Evolutionary conservation across 1,140 invertebrate species (phyloP).

Genomic region (Drosophila lacertosa): DNA sequence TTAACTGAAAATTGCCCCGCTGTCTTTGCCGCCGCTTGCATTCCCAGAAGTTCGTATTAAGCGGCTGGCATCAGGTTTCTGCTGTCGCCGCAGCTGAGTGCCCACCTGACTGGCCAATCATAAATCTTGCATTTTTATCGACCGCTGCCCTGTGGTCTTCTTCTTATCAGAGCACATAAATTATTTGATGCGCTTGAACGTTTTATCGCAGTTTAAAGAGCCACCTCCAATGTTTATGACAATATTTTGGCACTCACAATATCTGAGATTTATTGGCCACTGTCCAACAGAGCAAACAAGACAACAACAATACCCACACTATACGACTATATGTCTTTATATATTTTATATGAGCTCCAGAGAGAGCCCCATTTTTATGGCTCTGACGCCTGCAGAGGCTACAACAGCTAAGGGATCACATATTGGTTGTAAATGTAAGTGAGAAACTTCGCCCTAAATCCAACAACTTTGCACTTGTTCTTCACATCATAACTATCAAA

Average conservation of each 20-base stretch:
- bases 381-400: slow-evolving; percentile 16
- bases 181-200: slow-evolving; percentile 77
- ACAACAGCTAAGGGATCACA: not conserved
- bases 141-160: slow-evolving; percentile 39
- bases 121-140: slow-evolving; percentile 42
- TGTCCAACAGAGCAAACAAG: slow-evolving; percentile 48
- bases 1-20: slow-evolving; percentile 22
- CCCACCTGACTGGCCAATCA: slow-evolving; percentile 21
- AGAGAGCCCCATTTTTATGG: slow-evolving; percentile 44
- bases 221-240: slow-evolving; percentile 66
- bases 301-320: slow-evolving; percentile 2
- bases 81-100: not conserved
- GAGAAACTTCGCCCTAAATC: slow-evolving; percentile 29
- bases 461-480: slow-evolving; percentile 1
- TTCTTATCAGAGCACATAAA: slow-evolving; percentile 66
- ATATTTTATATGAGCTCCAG: slow-evolving; percentile 52
- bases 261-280: slow-evolving; percentile 69
- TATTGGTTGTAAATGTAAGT: slow-evolving; percentile 2
- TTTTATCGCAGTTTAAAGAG: slow-evolving; percentile 78
- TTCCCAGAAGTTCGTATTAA: slow-evolving; percentile 30
- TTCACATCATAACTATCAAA: not conserved
- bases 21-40: not conserved
- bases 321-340: slow-evolving; percentile 21
- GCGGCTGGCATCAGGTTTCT: slow-evolving; percentile 5
- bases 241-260: slow-evolving; percentile 71